A percentile compares a stretch with the other conserved stretches of the same genome.
These are phyloP conservation scores for Acrocera orbiculus DNA, from an alignment of 2,888 invertebrate species.

Conservation along the genomic window DNA sequence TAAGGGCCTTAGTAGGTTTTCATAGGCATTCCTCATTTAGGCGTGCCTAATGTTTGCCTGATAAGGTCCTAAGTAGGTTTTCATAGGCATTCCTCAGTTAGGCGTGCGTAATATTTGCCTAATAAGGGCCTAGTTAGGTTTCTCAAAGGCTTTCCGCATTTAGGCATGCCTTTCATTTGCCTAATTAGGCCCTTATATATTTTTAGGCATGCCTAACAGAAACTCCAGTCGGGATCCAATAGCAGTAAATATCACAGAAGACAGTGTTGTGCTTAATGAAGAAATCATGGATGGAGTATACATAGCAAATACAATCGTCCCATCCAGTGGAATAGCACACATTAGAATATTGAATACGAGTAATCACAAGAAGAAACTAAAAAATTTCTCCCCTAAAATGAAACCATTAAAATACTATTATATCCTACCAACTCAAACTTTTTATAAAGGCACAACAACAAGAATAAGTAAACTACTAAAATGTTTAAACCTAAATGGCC, in stretches of 20 bases:
- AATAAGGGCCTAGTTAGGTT: no score
- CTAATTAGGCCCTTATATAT: no score
- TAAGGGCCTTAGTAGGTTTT: no score
- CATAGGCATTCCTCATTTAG: no score
- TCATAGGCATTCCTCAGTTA: no score
- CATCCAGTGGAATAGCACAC: slow-evolving; percentile 1
- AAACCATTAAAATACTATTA: background rate
- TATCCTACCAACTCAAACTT: background rate
- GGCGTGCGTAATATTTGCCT: no score
- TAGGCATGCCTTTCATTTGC: no score
- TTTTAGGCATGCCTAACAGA: no score
- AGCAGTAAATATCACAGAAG: background rate
- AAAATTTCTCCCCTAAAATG: background rate
- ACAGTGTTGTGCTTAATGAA: background rate
- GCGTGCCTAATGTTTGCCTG: no score
- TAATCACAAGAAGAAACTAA: background rate
- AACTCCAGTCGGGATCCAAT: background rate
- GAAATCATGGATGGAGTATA: background rate
- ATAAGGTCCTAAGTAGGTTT: no score
- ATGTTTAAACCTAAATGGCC: background rate
- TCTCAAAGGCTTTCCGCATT: no score
- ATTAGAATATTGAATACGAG: slow-evolving; percentile 1
- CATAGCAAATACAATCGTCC: background rate
- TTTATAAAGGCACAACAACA: background rate
- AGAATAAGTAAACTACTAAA: background rate